Base-by-base conservation (phyloP, 2,888 invertebrate species). In the Hemistola chrysoprasaria region DNA sequence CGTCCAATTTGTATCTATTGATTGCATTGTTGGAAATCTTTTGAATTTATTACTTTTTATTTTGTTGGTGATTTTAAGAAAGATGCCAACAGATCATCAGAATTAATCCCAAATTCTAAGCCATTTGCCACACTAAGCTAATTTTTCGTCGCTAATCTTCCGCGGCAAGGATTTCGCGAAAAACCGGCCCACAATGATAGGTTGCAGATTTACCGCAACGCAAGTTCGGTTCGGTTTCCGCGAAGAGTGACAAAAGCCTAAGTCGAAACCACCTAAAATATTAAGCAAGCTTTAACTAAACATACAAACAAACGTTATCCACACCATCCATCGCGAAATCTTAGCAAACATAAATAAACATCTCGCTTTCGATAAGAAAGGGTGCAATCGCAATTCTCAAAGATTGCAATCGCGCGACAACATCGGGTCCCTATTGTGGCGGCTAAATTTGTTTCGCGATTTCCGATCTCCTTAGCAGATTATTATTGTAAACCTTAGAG, bases 381-480 rank as follows among this genome's bases (percentile, higher is more conserved):
- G 76, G 79, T 73, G 73, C 16, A 3, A 16, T 4, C 16, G 16
- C 65, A 76, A 77, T 72, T 69, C 69, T 61, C 59, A 53, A 33
- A 77, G 87, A 86, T 87, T 70, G 60, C 58, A n/a, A 87, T 86
- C 84, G 66, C 53, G 55, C 70, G 80, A 79, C 84, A 84, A 83
- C 87, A 78, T 75, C 74, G 70, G 71, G 69, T 56, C 50, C 71
- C 84, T 70, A 84, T 87, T 87, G 87, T 87, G 72, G 75, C 60
- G 62, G 82, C 78, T 81, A 85, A 88, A 88, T 87, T 87, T 86
- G 87, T 86, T 84, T 74, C 73, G 75, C 78, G 71, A 78, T 81
- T 82, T 77, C 80, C 80, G 85, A 87, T 87, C 79, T 78, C 70
- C 76, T 78, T 73, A 63, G 59, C 56, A 81, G 85, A 86, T 87